Evolutionary conservation across 2,797 vertebrate species (phyloP).

Genomic region (Catamblyrhynchus diadema): DNA sequence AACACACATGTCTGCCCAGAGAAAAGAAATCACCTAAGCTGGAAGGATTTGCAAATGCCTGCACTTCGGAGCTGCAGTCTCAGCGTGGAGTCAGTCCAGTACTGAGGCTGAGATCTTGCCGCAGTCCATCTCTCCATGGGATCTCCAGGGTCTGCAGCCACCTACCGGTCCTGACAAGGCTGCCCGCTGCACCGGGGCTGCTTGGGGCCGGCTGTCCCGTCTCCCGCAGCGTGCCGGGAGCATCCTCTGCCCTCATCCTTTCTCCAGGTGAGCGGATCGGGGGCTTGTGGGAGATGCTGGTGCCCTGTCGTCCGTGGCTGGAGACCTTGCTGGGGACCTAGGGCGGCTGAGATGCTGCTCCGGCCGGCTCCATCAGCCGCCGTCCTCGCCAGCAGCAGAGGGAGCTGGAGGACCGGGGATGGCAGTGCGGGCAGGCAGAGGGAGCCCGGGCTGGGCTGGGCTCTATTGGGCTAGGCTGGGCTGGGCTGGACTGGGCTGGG

Average conservation of each 20-base stretch:
- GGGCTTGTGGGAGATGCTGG: not conserved
- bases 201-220: not conserved
- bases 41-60: not conserved
- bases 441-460: not conserved
- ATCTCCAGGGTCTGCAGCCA: not conserved
- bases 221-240: not conserved
- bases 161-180: not conserved
- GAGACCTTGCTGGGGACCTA: not conserved
- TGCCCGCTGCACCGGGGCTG: accelerated
- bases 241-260: not conserved
- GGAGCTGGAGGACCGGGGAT: conserved; percentile 70
- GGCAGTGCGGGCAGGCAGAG: not conserved
- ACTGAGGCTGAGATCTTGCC: not conserved
- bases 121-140: accelerated
- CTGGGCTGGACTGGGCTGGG: not conserved
- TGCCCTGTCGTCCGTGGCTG: accelerated
- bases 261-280: not conserved
- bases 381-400: conserved; percentile 46
- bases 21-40: not conserved
- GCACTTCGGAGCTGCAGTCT: not conserved
- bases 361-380: not conserved
- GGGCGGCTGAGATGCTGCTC: not conserved
- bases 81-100: not conserved
- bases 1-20: accelerated
- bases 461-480: too few species aligned